Evolutionary conservation across 2,888 invertebrate species (phyloP).

Genomic region (Acanthococcus lagerstroemiae): DNA sequence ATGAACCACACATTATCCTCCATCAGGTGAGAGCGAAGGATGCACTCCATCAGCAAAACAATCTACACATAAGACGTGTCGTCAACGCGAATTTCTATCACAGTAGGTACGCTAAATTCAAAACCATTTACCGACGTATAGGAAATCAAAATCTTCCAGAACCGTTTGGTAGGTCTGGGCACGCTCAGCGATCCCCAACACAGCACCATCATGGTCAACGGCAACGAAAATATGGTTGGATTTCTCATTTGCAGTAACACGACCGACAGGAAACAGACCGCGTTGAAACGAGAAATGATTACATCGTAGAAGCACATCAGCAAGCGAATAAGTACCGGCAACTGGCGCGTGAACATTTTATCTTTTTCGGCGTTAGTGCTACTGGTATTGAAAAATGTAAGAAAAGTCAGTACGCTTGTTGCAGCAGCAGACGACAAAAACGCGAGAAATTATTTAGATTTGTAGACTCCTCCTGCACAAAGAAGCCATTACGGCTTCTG

Average conservation of each 20-base stretch:
- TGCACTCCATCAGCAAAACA: not conserved
- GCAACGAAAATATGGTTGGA: constrained; percentile 83
- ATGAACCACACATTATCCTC: not conserved
- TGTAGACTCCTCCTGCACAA: too few relatives aligned
- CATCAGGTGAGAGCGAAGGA: not conserved
- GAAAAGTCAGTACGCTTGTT: too few relatives aligned
- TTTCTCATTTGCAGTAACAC: constrained; percentile 90
- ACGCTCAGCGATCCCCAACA: constrained; percentile 53
- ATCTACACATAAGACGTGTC: not conserved
- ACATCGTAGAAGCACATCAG: constrained; percentile 54
- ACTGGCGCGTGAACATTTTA: too few relatives aligned
- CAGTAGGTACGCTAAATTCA: too few relatives aligned
- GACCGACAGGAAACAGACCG: constrained; percentile 91
- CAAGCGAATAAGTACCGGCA: too few relatives aligned
- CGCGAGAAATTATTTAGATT: too few relatives aligned
- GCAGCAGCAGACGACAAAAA: too few relatives aligned
- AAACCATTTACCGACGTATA: constrained; percentile 49
- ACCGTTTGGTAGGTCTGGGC: constrained; percentile 51
- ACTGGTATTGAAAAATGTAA: too few relatives aligned
- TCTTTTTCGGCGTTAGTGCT: too few relatives aligned
- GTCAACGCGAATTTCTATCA: too few relatives aligned
- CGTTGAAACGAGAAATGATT: constrained; percentile 76
- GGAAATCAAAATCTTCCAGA: constrained; percentile 53
- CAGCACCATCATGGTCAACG: constrained; percentile 61
- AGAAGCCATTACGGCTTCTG: too few relatives aligned